Evolutionary conservation across 2,888 invertebrate genomes (phyloP).

Genomic region (Bembecia ichneumoniformis): DNA sequence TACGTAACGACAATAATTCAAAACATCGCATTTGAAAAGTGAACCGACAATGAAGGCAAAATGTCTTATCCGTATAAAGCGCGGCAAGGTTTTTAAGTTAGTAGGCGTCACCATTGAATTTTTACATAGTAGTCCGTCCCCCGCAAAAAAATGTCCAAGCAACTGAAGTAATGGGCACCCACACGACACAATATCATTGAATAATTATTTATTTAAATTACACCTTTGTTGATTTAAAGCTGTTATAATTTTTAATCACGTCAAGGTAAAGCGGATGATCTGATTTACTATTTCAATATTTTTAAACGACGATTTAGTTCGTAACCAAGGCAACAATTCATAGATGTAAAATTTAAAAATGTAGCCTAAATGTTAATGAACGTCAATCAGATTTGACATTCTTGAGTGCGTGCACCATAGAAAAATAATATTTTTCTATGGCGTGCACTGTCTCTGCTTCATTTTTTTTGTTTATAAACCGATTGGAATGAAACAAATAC

Average conservation of each 20-base stretch:
- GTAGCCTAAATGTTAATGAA: no score
- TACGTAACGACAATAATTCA: not conserved
- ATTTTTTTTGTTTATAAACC: no score
- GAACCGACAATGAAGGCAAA: constrained; percentile 36
- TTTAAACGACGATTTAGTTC: no score
- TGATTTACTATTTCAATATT: no score
- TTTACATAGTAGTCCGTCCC: constrained; percentile 21
- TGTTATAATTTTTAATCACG: not conserved
- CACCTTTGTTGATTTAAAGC: constrained; percentile 1
- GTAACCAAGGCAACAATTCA: no score
- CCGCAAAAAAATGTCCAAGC: constrained; percentile 40
- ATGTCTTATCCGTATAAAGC: constrained; percentile 41
- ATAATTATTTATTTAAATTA: constrained; percentile 8
- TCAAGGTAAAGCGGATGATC: no score
- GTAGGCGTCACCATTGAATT: constrained; percentile 55
- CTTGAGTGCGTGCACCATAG: no score
- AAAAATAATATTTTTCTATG: no score
- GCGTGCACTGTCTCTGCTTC: no score
- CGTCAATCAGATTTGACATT: no score
- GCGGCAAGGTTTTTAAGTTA: constrained; percentile 32
- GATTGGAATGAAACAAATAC: no score
- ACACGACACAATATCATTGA: constrained; percentile 25
- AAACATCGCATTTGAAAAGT: constrained; percentile 13
- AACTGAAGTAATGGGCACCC: constrained; percentile 30
- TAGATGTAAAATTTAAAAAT: no score